Percentiles rank a stretch among this genome's conserved stretches.
These are phyloP conservation scores for Petaurus breviceps DNA, from an alignment of 2,113 vertebrate genomes.

Conservation along the genomic window DNA sequence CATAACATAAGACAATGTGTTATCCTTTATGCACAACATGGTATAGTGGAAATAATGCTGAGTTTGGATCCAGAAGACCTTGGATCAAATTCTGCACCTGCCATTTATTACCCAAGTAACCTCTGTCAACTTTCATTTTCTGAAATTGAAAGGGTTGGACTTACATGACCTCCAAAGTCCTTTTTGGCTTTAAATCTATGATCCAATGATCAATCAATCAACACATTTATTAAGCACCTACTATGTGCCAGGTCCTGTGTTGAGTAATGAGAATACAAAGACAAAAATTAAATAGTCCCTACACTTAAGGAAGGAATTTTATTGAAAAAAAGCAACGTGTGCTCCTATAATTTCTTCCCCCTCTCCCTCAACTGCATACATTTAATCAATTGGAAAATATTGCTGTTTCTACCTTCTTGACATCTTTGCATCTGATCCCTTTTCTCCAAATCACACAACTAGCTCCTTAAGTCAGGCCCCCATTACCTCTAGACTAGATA, in stretches of 20 bases:
- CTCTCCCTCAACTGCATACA: background rate
- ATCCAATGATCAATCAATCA: background rate
- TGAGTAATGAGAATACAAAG: background rate
- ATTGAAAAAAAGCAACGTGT: background rate
- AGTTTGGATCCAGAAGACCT: constrained; percentile 47
- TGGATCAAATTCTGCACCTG: constrained; percentile 3
- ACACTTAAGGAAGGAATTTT: background rate
- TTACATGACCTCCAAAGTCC: background rate
- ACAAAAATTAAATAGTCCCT: background rate
- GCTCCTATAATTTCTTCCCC: background rate
- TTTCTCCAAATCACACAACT: background rate
- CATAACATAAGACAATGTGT: background rate
- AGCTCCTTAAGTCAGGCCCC: background rate
- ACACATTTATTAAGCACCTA: background rate
- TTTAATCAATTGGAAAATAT: background rate
- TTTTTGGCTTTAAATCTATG: background rate
- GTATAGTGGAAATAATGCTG: background rate
- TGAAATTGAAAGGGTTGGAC: background rate
- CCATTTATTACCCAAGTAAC: background rate
- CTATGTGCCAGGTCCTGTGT: background rate
- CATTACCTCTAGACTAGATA: background rate
- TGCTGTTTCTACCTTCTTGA: background rate
- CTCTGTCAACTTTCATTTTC: background rate
- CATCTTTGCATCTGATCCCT: background rate
- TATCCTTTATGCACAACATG: background rate